Base-by-base conservation (phyloP, 1,140 invertebrate species). In the Radopholus similis region DNA sequence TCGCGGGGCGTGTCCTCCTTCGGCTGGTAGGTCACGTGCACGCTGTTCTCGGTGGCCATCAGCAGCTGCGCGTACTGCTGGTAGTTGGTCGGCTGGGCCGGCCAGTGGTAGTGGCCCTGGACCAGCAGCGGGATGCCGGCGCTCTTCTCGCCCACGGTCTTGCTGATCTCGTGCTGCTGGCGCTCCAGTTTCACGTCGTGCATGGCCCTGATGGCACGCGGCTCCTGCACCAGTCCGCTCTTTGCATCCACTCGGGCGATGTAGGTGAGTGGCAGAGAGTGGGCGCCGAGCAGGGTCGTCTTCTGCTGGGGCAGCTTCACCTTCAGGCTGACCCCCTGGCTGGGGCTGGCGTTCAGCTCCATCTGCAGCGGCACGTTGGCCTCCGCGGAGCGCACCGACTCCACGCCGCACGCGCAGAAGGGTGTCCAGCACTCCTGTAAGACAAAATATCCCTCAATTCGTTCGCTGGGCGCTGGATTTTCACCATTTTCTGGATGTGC, bases 201-300 rank as follows among this genome's bases (percentile, higher is more conserved):
- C 6, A 66, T 49, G 23, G 68, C 51, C 23, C 11, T 38, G 44
- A 58, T 51, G 73, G 28, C 42, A 51, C 34, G 72, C 35, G 70
- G 58, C 35, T 66, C 63, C 32, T 32, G 38, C 30, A 49, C 32
- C 26, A 49, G 32, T 13, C 38, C 26, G 28, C n/a, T 44, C 23
- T 66, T 70, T 28, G 26, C 13, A 34, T 51, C 23, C 1, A 70
- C 28, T 51, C 34, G 47, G 15, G 40, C 34, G n/a, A 66, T 71
- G 73, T 35, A 72, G 34, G 73, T 76, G 49, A 58, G 37, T 15
- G 71, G 72, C 23, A 77, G 35, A 4, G 72, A 55, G 38, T 72
- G 72, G 37, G 65, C 44, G 18, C 32, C 63, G 35, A 73, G 30
- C n/a, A 72, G n/a, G 11, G 47, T n/a, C n/a, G 30, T 53, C 44